phyloP scores from a whole-genome alignment of 2,113 vertebrate genomes.

The Lepus europaeus region DNA sequence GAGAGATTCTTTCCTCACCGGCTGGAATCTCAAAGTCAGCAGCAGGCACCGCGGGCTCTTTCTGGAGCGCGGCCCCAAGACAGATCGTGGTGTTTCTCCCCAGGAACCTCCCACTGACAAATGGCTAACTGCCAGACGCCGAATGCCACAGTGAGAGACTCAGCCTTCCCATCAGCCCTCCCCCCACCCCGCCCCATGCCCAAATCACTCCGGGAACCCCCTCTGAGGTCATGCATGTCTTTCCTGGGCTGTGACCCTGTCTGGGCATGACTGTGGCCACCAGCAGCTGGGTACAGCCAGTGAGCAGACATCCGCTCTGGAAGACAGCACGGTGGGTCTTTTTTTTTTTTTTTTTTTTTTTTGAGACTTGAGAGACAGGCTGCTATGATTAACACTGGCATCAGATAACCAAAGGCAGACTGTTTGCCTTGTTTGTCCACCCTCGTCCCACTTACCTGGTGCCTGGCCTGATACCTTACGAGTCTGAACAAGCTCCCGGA shows the following conservation, averaged over 20 bases:
- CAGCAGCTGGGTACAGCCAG: background rate
- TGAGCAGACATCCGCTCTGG: background rate
- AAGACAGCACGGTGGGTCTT: background rate
- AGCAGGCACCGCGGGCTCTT: background rate
- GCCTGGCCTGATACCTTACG: background rate
- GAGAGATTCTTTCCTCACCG: background rate
- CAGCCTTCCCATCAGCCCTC: constrained; percentile 6
- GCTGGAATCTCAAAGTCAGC: constrained; percentile 52
- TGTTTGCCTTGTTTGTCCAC: background rate
- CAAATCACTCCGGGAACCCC: constrained; percentile 55
- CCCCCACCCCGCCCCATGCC: background rate
- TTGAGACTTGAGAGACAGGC: background rate
- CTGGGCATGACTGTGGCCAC: background rate
- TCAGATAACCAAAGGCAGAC: background rate
- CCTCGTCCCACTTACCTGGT: constrained; percentile 49
- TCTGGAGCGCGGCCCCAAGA: constrained; percentile 37
- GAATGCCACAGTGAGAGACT: constrained; percentile 58
- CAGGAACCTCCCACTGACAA: constrained; percentile 35
- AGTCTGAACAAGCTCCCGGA: constrained; percentile 65
- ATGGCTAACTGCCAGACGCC: constrained; percentile 8
- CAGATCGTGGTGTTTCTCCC: background rate
- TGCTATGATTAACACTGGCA: background rate
- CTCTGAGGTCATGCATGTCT: constrained; percentile 61
- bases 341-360: background rate
- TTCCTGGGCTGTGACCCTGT: constrained; percentile 45